Conservation (phyloP, 2,888 invertebrate genomes). For the Lithophane leautieri region DNA sequence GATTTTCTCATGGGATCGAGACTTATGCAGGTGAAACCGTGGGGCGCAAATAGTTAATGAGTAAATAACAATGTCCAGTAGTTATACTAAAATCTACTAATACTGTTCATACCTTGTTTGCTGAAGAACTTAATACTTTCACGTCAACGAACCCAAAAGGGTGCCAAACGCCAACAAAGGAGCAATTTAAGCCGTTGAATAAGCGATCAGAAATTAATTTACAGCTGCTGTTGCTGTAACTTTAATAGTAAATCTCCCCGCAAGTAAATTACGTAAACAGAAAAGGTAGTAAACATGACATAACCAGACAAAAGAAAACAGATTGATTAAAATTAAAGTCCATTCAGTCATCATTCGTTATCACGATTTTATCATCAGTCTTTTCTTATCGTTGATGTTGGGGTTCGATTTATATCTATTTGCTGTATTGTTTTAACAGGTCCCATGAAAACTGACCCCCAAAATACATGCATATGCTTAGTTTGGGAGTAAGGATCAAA, state of each 20-base stretch:
- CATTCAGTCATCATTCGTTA: not conserved
- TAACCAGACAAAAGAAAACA: conserved; percentile 23
- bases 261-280: conserved; percentile 48
- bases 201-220: conserved; percentile 50
- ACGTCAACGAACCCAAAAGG: conserved; percentile 11
- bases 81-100: not conserved
- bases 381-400: not conserved
- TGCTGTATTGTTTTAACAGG: too few species aligned
- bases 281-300: conserved; percentile 36
- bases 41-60: not conserved
- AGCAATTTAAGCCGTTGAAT: conserved; percentile 33
- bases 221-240: conserved; percentile 27
- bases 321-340: not conserved
- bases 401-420: not conserved
- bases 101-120: not conserved
- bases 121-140: conserved; percentile 11
- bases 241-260: conserved; percentile 36
- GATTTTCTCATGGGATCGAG: too few species aligned
- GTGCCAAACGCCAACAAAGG: conserved; percentile 32
- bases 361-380: not conserved
- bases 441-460: too few species aligned
- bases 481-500: too few species aligned
- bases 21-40: too few species aligned
- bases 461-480: too few species aligned
- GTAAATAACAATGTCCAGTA: not conserved